Evolutionary conservation across 2,888 invertebrate species (phyloP), one percentile per base, ranked within the genome.

Genomic region (Agrochola macilenta): DNA sequence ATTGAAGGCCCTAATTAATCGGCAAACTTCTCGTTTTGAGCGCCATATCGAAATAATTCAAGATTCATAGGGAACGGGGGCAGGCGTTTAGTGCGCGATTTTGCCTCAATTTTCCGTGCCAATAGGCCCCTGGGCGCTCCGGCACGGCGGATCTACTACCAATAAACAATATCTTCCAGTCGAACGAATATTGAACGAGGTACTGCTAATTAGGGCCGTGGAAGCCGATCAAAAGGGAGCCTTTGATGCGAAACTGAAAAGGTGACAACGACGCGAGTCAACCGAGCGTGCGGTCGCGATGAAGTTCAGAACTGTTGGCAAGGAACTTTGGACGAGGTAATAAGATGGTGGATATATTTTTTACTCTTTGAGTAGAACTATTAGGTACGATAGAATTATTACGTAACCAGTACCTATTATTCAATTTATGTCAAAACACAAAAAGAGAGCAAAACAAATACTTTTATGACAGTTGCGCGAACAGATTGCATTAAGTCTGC

Each of bases 151-250:
- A 93, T 95, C 93, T 94, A 94, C 93, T 94, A 93, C 95, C 96
- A 95, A 96, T 96, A 96, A 96, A 95, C 96, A 96, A 96, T 96
- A 94, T 95, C 94, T 96, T 96, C 95, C 96, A 92, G 92, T 82
- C 90, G 95, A 93, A 88, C 90, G 93, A 90, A 81, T 89, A 85
- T 83, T 90, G 93, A 93, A 93, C 93, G 94, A 93, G 94, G 92
- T 93, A 93, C 93, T 93, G 95, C 95, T 96, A 96, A 96, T 96
- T 96, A 96, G 94, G 95, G 94, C 92, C 94, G 92, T 92, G 94
- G 93, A 93, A 93, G 93, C 92, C 93, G 94, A 94, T 95, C 95
- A 92, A 93, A 94, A 93, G 94, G 91, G 92, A 91, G 91, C 94
- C 95, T 95, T 95, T 96, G 95, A 96, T 95, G 95, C 93, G 93